Base-by-base conservation (phyloP, 2,797 vertebrate genomes). In the Spinus pinus region DNA sequence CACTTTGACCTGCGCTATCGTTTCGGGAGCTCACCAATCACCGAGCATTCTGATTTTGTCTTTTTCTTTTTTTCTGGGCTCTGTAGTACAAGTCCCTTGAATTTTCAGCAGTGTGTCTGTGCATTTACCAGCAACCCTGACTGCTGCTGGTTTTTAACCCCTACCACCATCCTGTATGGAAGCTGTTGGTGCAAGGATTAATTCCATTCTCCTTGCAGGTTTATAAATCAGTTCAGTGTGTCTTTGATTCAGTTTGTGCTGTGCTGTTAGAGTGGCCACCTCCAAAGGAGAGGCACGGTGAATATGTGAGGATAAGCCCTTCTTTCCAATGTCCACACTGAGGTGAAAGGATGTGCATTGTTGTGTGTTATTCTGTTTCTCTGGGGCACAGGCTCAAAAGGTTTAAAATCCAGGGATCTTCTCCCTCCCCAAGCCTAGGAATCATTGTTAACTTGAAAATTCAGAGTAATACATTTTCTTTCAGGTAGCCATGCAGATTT, bases 1-100 rank as follows among this genome's bases (percentile, higher is more conserved):
- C 83, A n/a, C 88, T 88, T 49, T 92, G 85, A 95, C 95, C 91
- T 73, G 41, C 56, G 62, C 66, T 61, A 33, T 46, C 56, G 5
- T 77, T 94, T 92, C 14, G 14, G 88, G 35, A 42, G 66, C 51
- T 94, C 65, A 37, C 90, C 96, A 95, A 94, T 97, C 94, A 44
- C 62, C 7, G 69, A 88, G 85, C 53, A 41, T 81, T 72, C 39
- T n/a, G 62, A 94, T 87, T 92, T 87, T 61, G 51, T 81, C 35
- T 69, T 57, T 73, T 54, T 23, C 23, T 77, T 65, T 30, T 64
- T 25, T 56, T 30, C 58, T 10, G 16, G 25, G 13, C 65, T 75
- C 53, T 50, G 17, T 80, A 64, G 42, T 73, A 81, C 51, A 46
- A 72, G 56, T 86, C 44, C 72, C 41, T 51, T 85, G 33, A 33